Conservation (phyloP, 2,113 vertebrate species). For the Nibea coibor region DNA sequence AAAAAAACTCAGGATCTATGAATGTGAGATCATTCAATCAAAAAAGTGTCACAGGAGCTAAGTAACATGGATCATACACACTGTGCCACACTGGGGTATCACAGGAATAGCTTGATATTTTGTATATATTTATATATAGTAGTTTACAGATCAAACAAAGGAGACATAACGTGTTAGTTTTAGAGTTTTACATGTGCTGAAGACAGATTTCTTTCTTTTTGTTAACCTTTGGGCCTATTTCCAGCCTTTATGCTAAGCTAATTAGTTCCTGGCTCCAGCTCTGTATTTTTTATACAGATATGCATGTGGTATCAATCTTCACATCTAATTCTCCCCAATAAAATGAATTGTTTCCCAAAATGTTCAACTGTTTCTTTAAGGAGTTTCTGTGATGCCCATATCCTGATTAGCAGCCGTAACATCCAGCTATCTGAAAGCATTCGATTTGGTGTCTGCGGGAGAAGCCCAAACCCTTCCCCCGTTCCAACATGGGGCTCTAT, state of each 20-base stretch:
- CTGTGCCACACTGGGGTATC: neutral
- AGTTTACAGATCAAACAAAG: neutral
- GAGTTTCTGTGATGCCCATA: neutral
- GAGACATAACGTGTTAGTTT: too few species aligned
- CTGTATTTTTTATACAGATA: neutral
- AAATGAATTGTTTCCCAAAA: neutral
- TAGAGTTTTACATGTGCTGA: too few species aligned
- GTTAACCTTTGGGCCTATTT: neutral
- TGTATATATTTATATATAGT: neutral
- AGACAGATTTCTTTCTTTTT: neutral
- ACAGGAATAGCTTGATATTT: neutral
- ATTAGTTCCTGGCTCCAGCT: neutral
- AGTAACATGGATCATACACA: neutral
- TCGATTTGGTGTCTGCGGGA: constrained; percentile 4
- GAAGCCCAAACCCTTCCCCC: neutral
- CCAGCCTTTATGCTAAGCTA: neutral
- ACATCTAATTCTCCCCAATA: neutral
- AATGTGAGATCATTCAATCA: neutral
- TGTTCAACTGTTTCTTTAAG: neutral
- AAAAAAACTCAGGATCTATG: neutral
- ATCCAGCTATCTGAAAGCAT: constrained; percentile 5
- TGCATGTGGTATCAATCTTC: too few species aligned
- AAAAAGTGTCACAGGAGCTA: neutral
- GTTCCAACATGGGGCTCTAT: constrained; percentile 32
- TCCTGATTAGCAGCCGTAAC: constrained; percentile 8